Base-by-base conservation (phyloP, 2,888 invertebrate genomes). In the Cyrtodaria siliqua region DNA sequence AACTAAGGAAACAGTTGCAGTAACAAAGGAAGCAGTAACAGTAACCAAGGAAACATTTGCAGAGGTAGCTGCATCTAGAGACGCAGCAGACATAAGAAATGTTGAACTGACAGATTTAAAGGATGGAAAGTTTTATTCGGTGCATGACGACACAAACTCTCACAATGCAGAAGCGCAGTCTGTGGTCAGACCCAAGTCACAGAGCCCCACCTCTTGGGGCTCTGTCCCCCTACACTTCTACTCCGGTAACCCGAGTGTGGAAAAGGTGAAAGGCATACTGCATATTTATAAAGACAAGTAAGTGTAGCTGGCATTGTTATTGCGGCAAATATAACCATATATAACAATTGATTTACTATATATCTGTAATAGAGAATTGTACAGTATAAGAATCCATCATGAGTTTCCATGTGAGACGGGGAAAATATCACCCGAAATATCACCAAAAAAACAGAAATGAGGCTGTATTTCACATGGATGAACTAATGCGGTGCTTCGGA, bases 281-380 rank as follows among this genome's bases (percentile, higher is more conserved):
- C 99, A 99, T 94, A 94, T 99, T 23, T 99, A 98, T 93, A 99
- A 99, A 93, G 98, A 99, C 93, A 97, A 98, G 98, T 98, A 94
- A 94, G 95, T 93, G 33, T 8, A 8, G 33, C 4, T 33, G 4
- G 33, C 12, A n/a, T n/a, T n/a, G n/a, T n/a, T n/a, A n/a, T n/a
- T n/a, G n/a, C n/a, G n/a, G n/a, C n/a, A n/a, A n/a, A n/a, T n/a
- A n/a, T n/a, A n/a, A n/a, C n/a, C n/a, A n/a, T n/a, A n/a, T n/a
- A n/a, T n/a, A n/a, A n/a, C n/a, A n/a, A n/a, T n/a, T n/a, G n/a
- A n/a, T n/a, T n/a, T n/a, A n/a, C n/a, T n/a, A n/a, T n/a, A n/a
- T n/a, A n/a, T n/a, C n/a, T n/a, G n/a, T n/a, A n/a, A n/a, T n/a
- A n/a, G n/a, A n/a, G n/a, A n/a, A n/a, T n/a, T n/a, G n/a, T n/a